Evolutionary conservation across 2,113 vertebrate genomes (phyloP).

Genomic region (Labrus mixtus): DNA sequence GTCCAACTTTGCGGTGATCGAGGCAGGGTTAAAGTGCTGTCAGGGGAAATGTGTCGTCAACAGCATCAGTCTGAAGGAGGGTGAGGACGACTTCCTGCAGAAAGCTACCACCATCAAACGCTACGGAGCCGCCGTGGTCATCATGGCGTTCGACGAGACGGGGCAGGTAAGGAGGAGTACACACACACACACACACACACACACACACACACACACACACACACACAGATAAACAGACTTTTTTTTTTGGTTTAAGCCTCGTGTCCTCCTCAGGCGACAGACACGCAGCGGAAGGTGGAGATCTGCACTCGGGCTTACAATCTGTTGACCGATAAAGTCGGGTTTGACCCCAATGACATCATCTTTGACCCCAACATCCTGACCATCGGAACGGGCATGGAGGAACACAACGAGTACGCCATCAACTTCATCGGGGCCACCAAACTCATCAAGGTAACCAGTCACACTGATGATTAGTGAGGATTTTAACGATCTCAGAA

Average conservation of each 20-base stretch:
- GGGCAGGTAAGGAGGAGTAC: conserved; percentile 87
- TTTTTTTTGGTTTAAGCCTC: not conserved
- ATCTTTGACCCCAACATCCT: conserved; percentile 99
- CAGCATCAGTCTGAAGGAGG: conserved; percentile 98
- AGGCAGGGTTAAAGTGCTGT: conserved; percentile 94
- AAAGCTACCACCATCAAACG: conserved; percentile 89
- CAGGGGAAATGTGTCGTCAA: conserved; percentile 98
- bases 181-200: not conserved
- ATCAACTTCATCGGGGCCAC: conserved; percentile 92
- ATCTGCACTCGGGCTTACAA: conserved; percentile 93
- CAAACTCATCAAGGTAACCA: conserved; percentile 90
- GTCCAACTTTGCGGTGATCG: conserved; percentile 95
- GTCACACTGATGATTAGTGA: not conserved
- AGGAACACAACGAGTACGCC: conserved; percentile 94
- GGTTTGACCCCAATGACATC: conserved; percentile 94
- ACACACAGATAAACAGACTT: no score
- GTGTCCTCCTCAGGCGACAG: conserved; percentile 85
- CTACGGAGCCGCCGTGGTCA: conserved; percentile 93
- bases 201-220: not conserved
- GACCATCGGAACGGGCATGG: conserved; percentile 98
- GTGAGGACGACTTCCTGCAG: conserved; percentile 91
- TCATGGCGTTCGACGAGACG: conserved; percentile 98
- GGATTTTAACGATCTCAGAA: no score
- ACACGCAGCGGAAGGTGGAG: conserved; percentile 88
- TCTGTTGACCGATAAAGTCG: conserved; percentile 87